phyloP scores from a whole-genome alignment of 2,888 invertebrate genomes.

The Epistrophella euchroma region DNA sequence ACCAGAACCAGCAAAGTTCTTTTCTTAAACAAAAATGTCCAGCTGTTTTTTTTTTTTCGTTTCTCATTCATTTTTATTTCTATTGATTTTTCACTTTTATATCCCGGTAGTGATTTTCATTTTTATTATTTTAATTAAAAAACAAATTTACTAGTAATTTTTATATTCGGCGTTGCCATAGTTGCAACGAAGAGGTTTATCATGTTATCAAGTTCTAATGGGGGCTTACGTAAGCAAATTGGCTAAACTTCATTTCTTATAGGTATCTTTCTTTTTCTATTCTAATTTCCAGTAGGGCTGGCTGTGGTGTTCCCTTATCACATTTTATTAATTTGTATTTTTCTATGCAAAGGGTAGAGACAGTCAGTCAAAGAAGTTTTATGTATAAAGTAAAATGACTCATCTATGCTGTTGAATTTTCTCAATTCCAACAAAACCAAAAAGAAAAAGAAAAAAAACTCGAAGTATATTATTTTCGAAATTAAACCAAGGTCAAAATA shows the following conservation, averaged over 20 bases:
- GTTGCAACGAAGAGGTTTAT: neutral
- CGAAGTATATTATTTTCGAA: conserved; percentile 7
- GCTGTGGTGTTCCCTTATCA: neutral
- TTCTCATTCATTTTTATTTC: conserved; percentile 63
- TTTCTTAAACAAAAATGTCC: neutral
- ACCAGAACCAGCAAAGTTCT: neutral
- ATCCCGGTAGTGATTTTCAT: neutral
- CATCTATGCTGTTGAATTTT: neutral
- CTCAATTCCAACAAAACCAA: neutral
- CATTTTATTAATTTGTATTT: neutral
- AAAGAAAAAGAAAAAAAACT: neutral
- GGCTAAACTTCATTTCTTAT: neutral
- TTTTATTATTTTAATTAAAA: conserved; percentile 9
- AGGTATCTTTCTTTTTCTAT: neutral
- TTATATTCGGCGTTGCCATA: neutral
- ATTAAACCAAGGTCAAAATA: conserved; percentile 21
- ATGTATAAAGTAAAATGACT: conserved; percentile 3
- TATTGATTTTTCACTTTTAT: conserved; percentile 65
- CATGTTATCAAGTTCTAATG: neutral
- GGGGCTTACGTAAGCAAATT: conserved; percentile 1
- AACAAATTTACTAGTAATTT: neutral
- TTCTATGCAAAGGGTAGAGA: neutral
- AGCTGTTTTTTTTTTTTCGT: conserved; percentile 11
- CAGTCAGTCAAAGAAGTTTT: neutral
- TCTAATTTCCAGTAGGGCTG: neutral